Evolutionary conservation across 2,113 vertebrate genomes (phyloP), one percentile per base, ranked within the genome.

Genomic region (Grammomys surdaster): DNA sequence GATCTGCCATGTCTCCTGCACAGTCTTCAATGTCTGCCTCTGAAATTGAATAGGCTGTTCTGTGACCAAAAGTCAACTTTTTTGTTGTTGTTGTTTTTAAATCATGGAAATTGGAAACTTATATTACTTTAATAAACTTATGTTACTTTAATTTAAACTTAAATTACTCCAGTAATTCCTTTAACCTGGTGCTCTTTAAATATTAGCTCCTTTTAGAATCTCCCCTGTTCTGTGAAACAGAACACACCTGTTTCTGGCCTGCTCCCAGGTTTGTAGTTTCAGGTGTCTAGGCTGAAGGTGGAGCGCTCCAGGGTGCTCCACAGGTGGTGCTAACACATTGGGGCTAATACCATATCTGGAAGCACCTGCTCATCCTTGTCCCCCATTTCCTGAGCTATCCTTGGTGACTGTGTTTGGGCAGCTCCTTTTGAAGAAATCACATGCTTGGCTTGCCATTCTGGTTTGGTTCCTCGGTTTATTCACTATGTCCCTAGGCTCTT

Each of bases 281-380:
- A 13, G 13, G 7, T 54, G 46, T 54, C 7, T 2, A 0, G 69
- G 11, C 46, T 4, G 33, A 14, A 17, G 60, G 40, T 19, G 13
- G 10, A 48, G n/a, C 51, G 33, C 10, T 54, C 67, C 54, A 43
- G 2, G 33, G 5, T 73, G 24, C 40, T 40, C 40, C 40, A 40
- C 40, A 9, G 22, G 36, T 7, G 81, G 14, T 46, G 46, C 73
- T 12, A 17, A 13, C 0, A 22, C 31, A 48, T 7, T 24, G 58
- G 9, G 28, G 54, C 56, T 0, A 8, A 43, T 76, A 28, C n/a
- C 31, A 20, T 24, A 22, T 51, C 2, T 14, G 81, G 26, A 28
- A 56, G 22, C 0, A 0, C 17, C 17, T 0, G 56, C 11, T 40
- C 43, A 0, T 8, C 10, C 65, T 5, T 22, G 58, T 3, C 9